phyloP scores from a whole-genome alignment of 1,140 invertebrate genomes.

The Atopsyche davidsoni region DNA sequence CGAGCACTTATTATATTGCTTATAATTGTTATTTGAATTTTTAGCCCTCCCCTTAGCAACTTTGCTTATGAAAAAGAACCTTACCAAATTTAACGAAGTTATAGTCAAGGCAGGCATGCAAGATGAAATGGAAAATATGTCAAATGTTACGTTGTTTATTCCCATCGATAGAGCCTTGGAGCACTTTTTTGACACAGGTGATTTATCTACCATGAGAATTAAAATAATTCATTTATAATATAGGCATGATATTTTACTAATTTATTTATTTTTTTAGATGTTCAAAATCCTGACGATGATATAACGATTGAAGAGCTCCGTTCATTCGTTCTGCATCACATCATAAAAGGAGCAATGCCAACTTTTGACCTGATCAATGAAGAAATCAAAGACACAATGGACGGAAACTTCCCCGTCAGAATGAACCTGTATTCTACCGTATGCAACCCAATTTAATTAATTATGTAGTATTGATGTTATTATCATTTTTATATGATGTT shows the following conservation, averaged over 20 bases:
- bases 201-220: neutral
- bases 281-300: no score
- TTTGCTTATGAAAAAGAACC: constrained; percentile 28
- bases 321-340: constrained; percentile 19
- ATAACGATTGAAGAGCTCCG: constrained; percentile 3
- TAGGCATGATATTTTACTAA: no score
- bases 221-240: constrained; percentile 5
- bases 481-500: no score
- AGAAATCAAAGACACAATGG: constrained; percentile 4
- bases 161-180: constrained; percentile 23
- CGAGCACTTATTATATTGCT: neutral
- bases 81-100: constrained; percentile 23
- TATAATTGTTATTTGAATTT: constrained; percentile 12
- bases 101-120: constrained; percentile 18
- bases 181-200: neutral
- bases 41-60: constrained; percentile 28
- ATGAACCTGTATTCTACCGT: constrained; percentile 25
- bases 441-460: neutral
- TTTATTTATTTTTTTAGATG: no score
- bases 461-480: no score
- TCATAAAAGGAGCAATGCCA: constrained; percentile 10
- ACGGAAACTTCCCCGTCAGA: constrained; percentile 3
- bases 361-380: constrained; percentile 18
- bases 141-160: constrained; percentile 23
- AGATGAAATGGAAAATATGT: constrained; percentile 14